Evolutionary conservation across 2,113 vertebrate genomes (phyloP).

Genomic region (Oenanthe melanoleuca): DNA sequence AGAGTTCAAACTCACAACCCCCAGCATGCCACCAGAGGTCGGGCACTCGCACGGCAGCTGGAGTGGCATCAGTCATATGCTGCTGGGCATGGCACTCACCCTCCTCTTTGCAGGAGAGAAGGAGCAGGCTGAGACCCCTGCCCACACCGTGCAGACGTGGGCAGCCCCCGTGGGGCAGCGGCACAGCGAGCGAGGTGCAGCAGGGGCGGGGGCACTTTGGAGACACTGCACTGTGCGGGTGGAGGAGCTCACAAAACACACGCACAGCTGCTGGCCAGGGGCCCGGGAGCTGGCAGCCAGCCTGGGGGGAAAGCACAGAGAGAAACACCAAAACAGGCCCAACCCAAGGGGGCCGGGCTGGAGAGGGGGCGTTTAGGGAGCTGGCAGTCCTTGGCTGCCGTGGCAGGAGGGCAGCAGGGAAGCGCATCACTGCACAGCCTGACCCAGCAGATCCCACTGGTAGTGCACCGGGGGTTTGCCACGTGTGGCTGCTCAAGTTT

Average conservation of each 20-base stretch:
- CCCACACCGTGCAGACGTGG: accelerated
- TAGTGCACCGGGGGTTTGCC: neutral
- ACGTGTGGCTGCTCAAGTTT: neutral
- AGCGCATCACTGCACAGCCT: accelerated
- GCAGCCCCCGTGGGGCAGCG: accelerated
- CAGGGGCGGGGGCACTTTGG: neutral
- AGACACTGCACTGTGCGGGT: neutral
- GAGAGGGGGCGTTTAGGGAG: neutral
- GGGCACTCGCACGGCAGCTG: accelerated
- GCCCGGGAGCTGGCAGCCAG: neutral
- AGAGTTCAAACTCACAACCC: neutral
- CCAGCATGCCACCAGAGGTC: neutral
- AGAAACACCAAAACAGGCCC: neutral
- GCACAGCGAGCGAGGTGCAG: accelerated
- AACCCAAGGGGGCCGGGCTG: neutral
- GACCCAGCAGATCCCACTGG: accelerated
- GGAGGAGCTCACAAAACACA: neutral
- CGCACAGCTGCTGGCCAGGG: neutral
- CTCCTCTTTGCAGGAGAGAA: neutral
- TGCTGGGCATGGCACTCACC: accelerated
- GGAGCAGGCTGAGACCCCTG: neutral
- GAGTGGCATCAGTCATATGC: accelerated
- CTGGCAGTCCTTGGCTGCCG: neutral
- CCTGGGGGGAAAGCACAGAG: neutral
- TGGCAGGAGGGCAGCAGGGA: neutral